Evolutionary conservation across 64 coral and sea anemone genomes (phyloP), one percentile per base, ranked within the genome.

Genomic region (Orbicella faveolata): DNA sequence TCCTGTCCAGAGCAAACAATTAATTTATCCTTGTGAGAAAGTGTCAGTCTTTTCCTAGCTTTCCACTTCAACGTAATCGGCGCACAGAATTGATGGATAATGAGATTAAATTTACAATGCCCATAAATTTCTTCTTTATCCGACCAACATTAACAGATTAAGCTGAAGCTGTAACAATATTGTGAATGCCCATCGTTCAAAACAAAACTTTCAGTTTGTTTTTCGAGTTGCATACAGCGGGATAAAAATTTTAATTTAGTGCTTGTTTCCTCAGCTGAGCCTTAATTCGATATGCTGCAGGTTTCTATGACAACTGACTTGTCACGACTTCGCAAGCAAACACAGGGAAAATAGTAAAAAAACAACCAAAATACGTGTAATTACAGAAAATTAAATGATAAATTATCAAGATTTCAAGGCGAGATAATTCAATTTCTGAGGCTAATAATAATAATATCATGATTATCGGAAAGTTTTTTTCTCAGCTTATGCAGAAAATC

Each of bases 311-410:
- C 30, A 83, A 41, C 82, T 2, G 21, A 52, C 11, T 53, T 85
- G 36, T 18, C 2, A 52, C 18, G 64, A 52, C 16, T 12, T 81
- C 67, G 21, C 14, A 35, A 35, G 1, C 54, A 81, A 81, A 63
- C 54, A 63, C 51, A 25, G 0, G 51, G 14, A 0, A 59, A 6
- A 34, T 18, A 62, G 41, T 70, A n/a, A 18, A 68, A 69, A 72
- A 85, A 72, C 21, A 57, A 9, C 51, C 67, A 65, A 52, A 83
- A 85, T 72, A 11, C 10, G 34, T 68, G 21, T 66, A 41, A 72
- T 85, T 72, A 72, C 23, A 70, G 36, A 85, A 68, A 35, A 81
- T 81, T 61, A 36, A 80, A 80, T 35, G 52, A 80, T 80, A 61
- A 63, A 81, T 81, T 30, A 26, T 81, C 39, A 51, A 37, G 19